Conservation (phyloP, 1,140 invertebrate species). For the Drosophila bipectinata region DNA sequence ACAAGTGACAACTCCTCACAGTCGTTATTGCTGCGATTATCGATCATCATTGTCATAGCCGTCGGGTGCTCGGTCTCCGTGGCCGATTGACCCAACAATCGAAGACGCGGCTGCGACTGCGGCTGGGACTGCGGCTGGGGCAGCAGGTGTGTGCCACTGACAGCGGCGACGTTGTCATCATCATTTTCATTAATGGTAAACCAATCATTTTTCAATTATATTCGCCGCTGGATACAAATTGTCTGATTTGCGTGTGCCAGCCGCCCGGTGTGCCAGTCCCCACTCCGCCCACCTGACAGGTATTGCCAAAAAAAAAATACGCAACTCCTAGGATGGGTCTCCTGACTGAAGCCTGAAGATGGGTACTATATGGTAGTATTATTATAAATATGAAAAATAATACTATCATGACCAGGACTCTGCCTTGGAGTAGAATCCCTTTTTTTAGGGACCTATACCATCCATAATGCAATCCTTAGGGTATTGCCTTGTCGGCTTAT, state of each 20-base stretch:
- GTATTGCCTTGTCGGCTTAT: not conserved
- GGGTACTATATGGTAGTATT: too few relatives aligned
- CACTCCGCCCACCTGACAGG: constrained; percentile 28
- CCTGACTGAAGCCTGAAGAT: too few relatives aligned
- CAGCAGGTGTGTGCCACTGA: constrained; percentile 67
- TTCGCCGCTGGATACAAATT: constrained; percentile 83
- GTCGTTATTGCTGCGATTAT: constrained; percentile 3
- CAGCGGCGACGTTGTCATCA: constrained; percentile 72
- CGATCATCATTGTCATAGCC: constrained; percentile 13
- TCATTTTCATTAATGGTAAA: constrained; percentile 82
- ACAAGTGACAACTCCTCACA: constrained; percentile 13
- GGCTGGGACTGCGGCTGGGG: too few relatives aligned
- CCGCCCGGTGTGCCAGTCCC: not conserved
- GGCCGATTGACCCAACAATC: constrained; percentile 75
- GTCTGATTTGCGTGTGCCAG: constrained; percentile 74
- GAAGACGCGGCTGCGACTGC: constrained; percentile 43
- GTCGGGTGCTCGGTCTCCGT: constrained; percentile 43
- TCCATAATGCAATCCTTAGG: not conserved
- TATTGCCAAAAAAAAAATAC: not conserved
- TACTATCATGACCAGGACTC: too few relatives aligned
- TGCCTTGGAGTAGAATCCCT: too few relatives aligned
- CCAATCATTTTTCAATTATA: constrained; percentile 84
- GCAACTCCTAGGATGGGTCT: not conserved
- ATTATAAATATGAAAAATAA: too few relatives aligned
- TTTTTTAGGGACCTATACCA: too few relatives aligned